These are phyloP conservation scores for Aricia agestis DNA, from an alignment of 1,140 invertebrate species.

Conservation along the genomic window DNA sequence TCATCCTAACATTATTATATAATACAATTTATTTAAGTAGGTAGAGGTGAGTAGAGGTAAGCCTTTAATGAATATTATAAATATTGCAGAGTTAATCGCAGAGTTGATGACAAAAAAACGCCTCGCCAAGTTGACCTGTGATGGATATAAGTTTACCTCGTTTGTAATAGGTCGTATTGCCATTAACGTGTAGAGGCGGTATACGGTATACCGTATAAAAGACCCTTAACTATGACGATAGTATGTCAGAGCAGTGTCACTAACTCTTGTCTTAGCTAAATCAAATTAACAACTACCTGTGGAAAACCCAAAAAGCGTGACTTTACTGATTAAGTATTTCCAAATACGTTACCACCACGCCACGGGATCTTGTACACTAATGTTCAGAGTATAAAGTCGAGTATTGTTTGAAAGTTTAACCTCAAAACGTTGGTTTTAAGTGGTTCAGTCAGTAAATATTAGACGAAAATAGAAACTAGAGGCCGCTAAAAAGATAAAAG, in stretches of 20 bases:
- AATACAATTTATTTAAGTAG: too few species aligned
- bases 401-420: neutral
- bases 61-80: too few species aligned
- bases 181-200: too few species aligned
- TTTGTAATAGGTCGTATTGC: too few species aligned
- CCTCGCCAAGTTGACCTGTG: too few species aligned
- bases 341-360: neutral
- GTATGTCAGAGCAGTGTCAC: slow-evolving; percentile 19
- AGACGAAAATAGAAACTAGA: slow-evolving; percentile 41
- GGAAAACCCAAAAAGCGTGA: slow-evolving; percentile 22
- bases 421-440: neutral
- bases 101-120: too few species aligned
- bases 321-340: slow-evolving; percentile 4
- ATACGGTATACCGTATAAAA: too few species aligned
- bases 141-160: too few species aligned
- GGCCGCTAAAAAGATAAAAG: slow-evolving; percentile 61
- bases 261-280: slow-evolving; percentile 21
- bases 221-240: neutral
- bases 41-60: too few species aligned
- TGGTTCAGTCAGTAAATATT: slow-evolving; percentile 26
- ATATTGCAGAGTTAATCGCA: too few species aligned
- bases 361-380: neutral
- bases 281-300: slow-evolving; percentile 19
- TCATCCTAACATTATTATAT: too few species aligned
- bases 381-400: neutral